Evolutionary conservation across 2,888 invertebrate genomes (phyloP).

Genomic region (Microctonus brassicae): DNA sequence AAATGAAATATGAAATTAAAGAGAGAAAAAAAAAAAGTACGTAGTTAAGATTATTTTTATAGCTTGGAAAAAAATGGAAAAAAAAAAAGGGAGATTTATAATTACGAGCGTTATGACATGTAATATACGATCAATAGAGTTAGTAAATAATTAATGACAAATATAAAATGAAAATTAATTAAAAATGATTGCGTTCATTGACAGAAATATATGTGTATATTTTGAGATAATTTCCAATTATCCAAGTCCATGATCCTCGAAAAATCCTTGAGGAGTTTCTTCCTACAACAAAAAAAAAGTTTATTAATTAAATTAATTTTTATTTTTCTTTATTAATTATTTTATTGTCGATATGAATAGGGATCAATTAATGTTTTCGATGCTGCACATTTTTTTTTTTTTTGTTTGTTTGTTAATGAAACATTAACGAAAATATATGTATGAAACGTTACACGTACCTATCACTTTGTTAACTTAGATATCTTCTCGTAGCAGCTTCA

Average conservation of each 20-base stretch:
- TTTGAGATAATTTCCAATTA: slow-evolving; percentile 50
- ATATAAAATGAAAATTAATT: neutral
- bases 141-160: neutral
- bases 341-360: slow-evolving; percentile 60
- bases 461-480: slow-evolving; percentile 61
- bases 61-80: neutral
- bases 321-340: neutral
- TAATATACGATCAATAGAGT: neutral
- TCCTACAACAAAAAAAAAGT: slow-evolving; percentile 86
- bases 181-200: neutral
- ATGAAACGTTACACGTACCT: slow-evolving; percentile 66
- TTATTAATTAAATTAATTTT: slow-evolving; percentile 33
- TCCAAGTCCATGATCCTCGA: slow-evolving; percentile 95
- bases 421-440: slow-evolving; percentile 57
- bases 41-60: neutral
- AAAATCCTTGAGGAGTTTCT: slow-evolving; percentile 99
- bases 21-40: neutral
- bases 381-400: slow-evolving; percentile 57
- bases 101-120: neutral
- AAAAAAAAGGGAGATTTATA: too few species aligned
- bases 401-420: slow-evolving; percentile 30
- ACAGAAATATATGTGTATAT: slow-evolving; percentile 7
- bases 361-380: slow-evolving; percentile 66
- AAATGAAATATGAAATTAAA: neutral
- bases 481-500: slow-evolving; percentile 69